Conservation (phyloP, 2,888 invertebrate species). For the Buathra laborator region DNA sequence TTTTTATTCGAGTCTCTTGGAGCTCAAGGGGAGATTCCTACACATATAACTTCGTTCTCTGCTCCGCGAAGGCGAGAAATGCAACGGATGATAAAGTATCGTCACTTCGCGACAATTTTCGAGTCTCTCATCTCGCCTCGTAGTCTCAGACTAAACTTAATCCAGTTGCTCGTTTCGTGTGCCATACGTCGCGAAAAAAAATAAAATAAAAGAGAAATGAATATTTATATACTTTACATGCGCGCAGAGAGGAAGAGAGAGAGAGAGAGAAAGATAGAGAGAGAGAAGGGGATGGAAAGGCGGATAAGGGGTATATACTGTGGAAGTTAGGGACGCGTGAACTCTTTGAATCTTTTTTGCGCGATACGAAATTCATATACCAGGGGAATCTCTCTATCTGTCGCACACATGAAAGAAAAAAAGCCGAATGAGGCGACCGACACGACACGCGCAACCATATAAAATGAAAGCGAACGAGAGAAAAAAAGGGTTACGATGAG, state of each 20-base stretch:
- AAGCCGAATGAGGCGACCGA: conserved; percentile 19
- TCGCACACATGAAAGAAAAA: conserved; percentile 19
- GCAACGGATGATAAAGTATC: conserved; percentile 53
- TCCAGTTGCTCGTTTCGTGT: conserved; percentile 32
- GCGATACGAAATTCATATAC: conserved; percentile 2
- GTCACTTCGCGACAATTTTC: conserved; percentile 50
- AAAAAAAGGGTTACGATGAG: background rate
- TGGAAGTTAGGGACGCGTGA: conserved; percentile 39
- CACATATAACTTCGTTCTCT: background rate
- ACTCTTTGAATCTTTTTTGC: conserved; percentile 30
- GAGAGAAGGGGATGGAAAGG: background rate
- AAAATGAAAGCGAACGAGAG: conserved; percentile 12
- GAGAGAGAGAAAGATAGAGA: background rate
- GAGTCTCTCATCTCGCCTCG: conserved; percentile 3
- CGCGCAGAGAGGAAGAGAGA: conserved; percentile 14
- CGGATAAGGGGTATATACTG: conserved; percentile 20
- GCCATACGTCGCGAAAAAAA: conserved; percentile 11
- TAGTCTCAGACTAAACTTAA: conserved; percentile 40
- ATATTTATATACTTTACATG: conserved; percentile 50
- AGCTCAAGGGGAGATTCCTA: conserved; percentile 1
- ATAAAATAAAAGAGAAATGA: conserved; percentile 28
- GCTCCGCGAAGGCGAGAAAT: conserved; percentile 1
- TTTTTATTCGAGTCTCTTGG: conserved; percentile 26
- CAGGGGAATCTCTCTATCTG: background rate
- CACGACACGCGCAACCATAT: background rate